Conservation (phyloP, 2,113 vertebrate species). For the Corythornis cristatus region DNA sequence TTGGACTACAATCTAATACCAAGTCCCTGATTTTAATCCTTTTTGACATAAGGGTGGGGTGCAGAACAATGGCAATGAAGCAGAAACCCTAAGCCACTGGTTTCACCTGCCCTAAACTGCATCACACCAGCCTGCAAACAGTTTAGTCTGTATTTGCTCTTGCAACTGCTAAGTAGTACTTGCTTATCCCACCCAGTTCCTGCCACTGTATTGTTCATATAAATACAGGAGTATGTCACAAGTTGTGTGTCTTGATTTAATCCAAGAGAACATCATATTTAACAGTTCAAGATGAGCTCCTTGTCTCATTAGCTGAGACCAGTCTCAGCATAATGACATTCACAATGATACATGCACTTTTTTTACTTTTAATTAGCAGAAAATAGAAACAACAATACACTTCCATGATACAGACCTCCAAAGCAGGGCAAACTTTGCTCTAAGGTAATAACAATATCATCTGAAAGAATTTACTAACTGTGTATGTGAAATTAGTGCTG, state of each 20-base stretch:
- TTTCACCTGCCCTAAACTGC: not conserved
- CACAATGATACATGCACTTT: not conserved
- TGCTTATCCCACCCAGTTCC: not conserved
- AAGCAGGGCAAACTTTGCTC: not conserved
- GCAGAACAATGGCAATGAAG: not conserved
- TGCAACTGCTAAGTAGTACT: not conserved
- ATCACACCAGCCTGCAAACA: not conserved
- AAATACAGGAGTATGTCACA: not conserved
- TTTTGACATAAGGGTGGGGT: not conserved
- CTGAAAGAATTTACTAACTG: not conserved
- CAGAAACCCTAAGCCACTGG: not conserved
- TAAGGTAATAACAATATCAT: not conserved
- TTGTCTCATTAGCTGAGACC: not conserved
- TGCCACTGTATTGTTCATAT: not conserved
- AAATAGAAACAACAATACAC: not conserved
- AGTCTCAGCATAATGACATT: not conserved
- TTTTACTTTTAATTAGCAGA: not conserved
- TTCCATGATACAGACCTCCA: not conserved
- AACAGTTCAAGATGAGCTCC: not conserved
- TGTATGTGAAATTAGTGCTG: not conserved
- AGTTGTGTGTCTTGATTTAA: not conserved
- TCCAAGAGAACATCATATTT: not conserved
- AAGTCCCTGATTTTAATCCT: not conserved
- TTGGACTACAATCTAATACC: not conserved
- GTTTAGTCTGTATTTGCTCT: not conserved